Evolutionary conservation across 2,113 vertebrate species (phyloP), one percentile per base, ranked within the genome.

Genomic region (Pangasianodon hypophthalmus): DNA sequence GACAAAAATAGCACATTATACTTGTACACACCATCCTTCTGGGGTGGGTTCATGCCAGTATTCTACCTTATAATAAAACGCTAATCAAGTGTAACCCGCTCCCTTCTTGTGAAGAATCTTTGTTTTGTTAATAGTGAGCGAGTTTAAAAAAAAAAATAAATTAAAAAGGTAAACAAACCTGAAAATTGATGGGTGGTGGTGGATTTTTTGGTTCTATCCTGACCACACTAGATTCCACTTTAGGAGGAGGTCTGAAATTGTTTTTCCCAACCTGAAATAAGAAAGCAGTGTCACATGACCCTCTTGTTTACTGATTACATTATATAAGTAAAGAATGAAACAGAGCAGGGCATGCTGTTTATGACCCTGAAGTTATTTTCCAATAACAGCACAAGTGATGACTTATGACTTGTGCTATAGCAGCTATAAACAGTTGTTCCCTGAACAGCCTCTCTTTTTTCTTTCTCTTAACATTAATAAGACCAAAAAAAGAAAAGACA

Each of bases 191-290:
- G 18, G 98, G 97, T 52, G 98, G 98, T 52, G 98, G 98, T 56
- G 98, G 98, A 91, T 99, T 99, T 94, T 97, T 99, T 0, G 98
- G 98, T 90, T 99, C 98, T 96, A 99, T 98, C 92, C 98, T 96
- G 87, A 99, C 97, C 41, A 99, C 98, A 88, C 98, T 99, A 69
- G 98, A 99, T 92, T 99, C 98, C n/a, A 99, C 98, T 96, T 99
- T 99, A 24, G 98, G 98, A 90, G 98, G 98, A 81, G 98, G 98
- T 75, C 96, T 97, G 95, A 99, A 99, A 92, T 99, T 99, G 93
- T 99, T 99, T 93, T 97, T 99, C 84, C 98, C 98, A 84, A 99
- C 98, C 98, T 88, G 24, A 56, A 79, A 32, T 73, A 88, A 16
- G 6, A 26, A 44, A 13, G 29, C 54, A 14, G 1, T 2, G 48